A percentile compares a stretch with the other conserved stretches of the same genome.
These are phyloP conservation scores for Caenorhabditis drosophilae DNA, from an alignment of 2,888 invertebrate species.

Conservation along the genomic window DNA sequence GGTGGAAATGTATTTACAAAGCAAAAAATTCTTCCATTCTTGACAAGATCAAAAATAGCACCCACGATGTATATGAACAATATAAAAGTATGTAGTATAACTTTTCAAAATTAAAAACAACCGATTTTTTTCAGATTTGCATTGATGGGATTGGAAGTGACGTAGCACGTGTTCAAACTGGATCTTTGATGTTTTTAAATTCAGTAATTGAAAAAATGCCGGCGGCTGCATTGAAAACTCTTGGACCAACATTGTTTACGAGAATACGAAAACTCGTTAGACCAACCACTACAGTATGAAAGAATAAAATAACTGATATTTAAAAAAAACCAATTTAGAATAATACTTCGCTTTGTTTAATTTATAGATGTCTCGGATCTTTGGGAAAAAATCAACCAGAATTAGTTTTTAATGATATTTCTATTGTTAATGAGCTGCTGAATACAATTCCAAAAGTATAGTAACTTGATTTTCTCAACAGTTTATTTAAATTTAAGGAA, in stretches of 20 bases:
- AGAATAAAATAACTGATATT: not conserved
- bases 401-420: conserved; percentile 28
- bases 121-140: conserved; percentile 27
- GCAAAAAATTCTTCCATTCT: conserved; percentile 22
- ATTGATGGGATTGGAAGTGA: conserved; percentile 18
- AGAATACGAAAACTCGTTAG: conserved; percentile 15
- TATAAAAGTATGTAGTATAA: conserved; percentile 24
- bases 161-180: conserved; percentile 13
- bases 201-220: conserved; percentile 42
- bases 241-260: conserved; percentile 33
- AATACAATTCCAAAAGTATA: conserved; percentile 13
- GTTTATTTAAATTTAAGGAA: conserved; percentile 27
- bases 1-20: conserved; percentile 7
- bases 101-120: not conserved
- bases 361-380: conserved; percentile 39
- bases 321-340: conserved; percentile 1
- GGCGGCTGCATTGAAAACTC: conserved; percentile 17
- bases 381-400: conserved; percentile 35
- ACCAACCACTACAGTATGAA: conserved; percentile 7
- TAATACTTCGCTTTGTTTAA: conserved; percentile 12
- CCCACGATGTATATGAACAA: conserved; percentile 46
- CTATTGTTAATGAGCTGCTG: conserved; percentile 28
- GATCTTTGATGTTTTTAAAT: conserved; percentile 31
- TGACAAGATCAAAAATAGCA: conserved; percentile 38
- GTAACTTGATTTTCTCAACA: not conserved